Evolutionary conservation across 1,140 invertebrate species (phyloP), one percentile per base, ranked within the genome.

Genomic region (Triops cancriformis): DNA sequence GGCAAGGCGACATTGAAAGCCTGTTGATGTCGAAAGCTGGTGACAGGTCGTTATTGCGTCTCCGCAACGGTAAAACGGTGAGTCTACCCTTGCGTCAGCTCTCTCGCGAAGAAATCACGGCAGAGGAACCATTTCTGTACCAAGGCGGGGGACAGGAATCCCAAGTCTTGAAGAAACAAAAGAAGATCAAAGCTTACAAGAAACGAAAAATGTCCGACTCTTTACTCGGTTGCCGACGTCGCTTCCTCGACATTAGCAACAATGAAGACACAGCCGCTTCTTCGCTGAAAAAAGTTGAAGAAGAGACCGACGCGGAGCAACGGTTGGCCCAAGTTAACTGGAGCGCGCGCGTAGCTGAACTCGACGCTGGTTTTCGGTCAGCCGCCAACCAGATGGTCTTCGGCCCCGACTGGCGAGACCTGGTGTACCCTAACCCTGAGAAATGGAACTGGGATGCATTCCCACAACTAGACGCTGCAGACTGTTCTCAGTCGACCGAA

Each of bases 1-100:
- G 90, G 23, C 90, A 91, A 81, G 92, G 92, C 27, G 91, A 93
- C 80, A 89, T 94, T 9, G 87, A 89, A 74, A 91, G 92, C 80
- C 88, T 94, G 0, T 89, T 93, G 88, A 83, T 93, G 10, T 91
- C 91, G 1, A 89, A 91, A 80, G 89, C 91, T 82, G 88, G 89
- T 78, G 91, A 92, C 82, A 91, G 89, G 72, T 88, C 93, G 27
- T 83, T 93, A 10, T 85, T 94, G 2, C 89, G 91, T 84, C 85
- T 91, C 80, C 91, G 90, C 82, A 88, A 91, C 79, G 91, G 90
- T 1, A 89, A 89, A 75, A 91, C 89, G 84, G 87, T 93, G 18
- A 90, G 90, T 0, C 86, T 93, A 42, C 26, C 51, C 51, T 11
- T 76, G 74, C 26, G 37, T 11, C 28, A 76, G 45, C 74, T 76